Evolutionary conservation across 2,888 invertebrate genomes (phyloP), one percentile per base, ranked within the genome.

Genomic region (Xestia c-nigrum): DNA sequence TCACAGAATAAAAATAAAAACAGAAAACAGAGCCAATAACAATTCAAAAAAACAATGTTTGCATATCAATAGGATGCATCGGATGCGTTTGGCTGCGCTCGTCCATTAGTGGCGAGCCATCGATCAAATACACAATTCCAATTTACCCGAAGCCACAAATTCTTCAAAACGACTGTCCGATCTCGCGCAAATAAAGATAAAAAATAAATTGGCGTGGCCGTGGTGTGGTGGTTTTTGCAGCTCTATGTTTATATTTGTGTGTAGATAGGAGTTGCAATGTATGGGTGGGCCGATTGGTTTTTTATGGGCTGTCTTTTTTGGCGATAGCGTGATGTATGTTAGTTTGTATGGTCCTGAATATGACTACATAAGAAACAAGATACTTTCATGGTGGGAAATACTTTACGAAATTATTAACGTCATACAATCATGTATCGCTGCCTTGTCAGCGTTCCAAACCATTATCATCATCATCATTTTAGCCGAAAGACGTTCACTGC

Each of bases 81-180:
- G 90, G 85, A 74, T 84, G 84, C 86, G 87, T 87, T 88, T 88
- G 91, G 89, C 91, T 92, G 90, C 89, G 81, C 76, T 83, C 83
- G 87, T 90, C 94, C 94, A 94, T 94, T 94, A 94, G 92, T 90
- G 90, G 87, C 87, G 88, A 72, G 90, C 91, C 94, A 96, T 95
- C 95, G 93, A 95, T 96, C 95, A 95, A 94, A 94, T 90, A 91
- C 92, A 93, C 95, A 92, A 94, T 94, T 94, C 94, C 96, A 96
- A 95, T 96, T 96, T 95, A 95, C 96, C 95, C 94, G 92, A 94
- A 91, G 92, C 95, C 95, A 95, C 95, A 95, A 95, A 95, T 95
- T 94, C 95, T 94, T 95, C 94, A 94, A 94, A 94, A 93, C 93
- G 92, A 93, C 93, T 93, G 93, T 90, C 92, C 91, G 89, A 90